phyloP scores from a whole-genome alignment of 2,888 invertebrate species.

The Lagria hirta region DNA sequence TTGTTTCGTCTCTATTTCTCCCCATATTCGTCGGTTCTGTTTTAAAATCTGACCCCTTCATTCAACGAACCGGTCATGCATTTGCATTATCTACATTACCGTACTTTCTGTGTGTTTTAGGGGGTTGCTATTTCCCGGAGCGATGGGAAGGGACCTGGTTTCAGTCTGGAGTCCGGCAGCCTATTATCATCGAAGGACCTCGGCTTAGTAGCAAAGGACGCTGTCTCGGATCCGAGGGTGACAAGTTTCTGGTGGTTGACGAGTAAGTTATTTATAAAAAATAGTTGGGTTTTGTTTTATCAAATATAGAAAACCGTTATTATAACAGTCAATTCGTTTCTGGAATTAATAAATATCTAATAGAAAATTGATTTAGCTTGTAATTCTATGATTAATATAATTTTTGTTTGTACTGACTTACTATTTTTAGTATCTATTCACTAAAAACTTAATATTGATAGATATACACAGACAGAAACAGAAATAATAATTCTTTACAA shows the following conservation, averaged over 20 bases:
- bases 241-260: slow-evolving; percentile 85
- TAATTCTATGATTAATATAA: no score
- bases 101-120: slow-evolving; percentile 46
- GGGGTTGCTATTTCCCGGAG: slow-evolving; percentile 79
- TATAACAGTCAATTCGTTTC: no score
- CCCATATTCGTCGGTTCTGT: slow-evolving; percentile 22
- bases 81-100: slow-evolving; percentile 27
- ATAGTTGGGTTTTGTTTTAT: no score
- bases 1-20: slow-evolving; percentile 18
- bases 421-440: no score
- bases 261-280: slow-evolving; percentile 69
- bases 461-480: no score
- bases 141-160: slow-evolving; percentile 90
- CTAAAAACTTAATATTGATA: no score
- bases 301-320: no score
- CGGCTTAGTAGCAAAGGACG: slow-evolving; percentile 82
- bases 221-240: slow-evolving; percentile 81
- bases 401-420: no score
- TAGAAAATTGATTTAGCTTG: no score
- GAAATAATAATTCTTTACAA: no score
- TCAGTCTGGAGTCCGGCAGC: slow-evolving; percentile 84
- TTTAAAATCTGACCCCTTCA: slow-evolving; percentile 25
- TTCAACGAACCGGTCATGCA: slow-evolving; percentile 23
- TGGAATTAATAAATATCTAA: no score
- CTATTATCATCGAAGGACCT: slow-evolving; percentile 79